phyloP scores from a whole-genome alignment of 2,888 invertebrate genomes.

The Acleris laterana region DNA sequence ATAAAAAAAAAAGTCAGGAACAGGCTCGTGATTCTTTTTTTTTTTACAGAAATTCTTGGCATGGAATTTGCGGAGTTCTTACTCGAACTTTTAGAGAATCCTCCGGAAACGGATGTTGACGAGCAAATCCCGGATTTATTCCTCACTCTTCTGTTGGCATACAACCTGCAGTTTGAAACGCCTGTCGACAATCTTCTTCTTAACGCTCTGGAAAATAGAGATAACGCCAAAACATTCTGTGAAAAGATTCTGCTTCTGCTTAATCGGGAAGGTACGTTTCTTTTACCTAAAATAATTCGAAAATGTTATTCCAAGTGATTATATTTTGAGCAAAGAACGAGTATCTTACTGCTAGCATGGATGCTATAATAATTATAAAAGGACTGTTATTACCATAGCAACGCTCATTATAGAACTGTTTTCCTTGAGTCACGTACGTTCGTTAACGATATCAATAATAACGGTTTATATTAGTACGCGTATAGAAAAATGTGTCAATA shows the following conservation, averaged over 20 bases:
- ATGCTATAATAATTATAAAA: too few relatives aligned
- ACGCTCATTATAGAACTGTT: too few relatives aligned
- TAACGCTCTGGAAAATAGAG: conserved; percentile 87
- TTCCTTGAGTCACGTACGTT: too few relatives aligned
- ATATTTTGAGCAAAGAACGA: too few relatives aligned
- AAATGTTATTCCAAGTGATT: too few relatives aligned
- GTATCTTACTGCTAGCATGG: too few relatives aligned
- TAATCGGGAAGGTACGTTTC: conserved; percentile 92
- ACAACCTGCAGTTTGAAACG: conserved; percentile 93
- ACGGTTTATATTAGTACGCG: too few relatives aligned
- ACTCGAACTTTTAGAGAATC: conserved; percentile 91
- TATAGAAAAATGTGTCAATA: too few relatives aligned
- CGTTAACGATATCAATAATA: too few relatives aligned
- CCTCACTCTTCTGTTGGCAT: conserved; percentile 92
- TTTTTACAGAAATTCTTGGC: conserved; percentile 91
- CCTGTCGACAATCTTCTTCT: conserved; percentile 88
- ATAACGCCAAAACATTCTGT: conserved; percentile 93
- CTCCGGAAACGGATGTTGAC: conserved; percentile 91
- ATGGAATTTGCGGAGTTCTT: conserved; percentile 91
- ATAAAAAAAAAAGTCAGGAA: neutral
- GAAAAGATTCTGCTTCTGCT: conserved; percentile 94
- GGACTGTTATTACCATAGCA: too few relatives aligned
- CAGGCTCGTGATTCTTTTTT: neutral
- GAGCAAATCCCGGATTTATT: conserved; percentile 94
- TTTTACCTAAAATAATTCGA: too few relatives aligned